Evolutionary conservation across 2,888 invertebrate species (phyloP), one percentile per base, ranked within the genome.

Genomic region (Neoascia interrupta): DNA sequence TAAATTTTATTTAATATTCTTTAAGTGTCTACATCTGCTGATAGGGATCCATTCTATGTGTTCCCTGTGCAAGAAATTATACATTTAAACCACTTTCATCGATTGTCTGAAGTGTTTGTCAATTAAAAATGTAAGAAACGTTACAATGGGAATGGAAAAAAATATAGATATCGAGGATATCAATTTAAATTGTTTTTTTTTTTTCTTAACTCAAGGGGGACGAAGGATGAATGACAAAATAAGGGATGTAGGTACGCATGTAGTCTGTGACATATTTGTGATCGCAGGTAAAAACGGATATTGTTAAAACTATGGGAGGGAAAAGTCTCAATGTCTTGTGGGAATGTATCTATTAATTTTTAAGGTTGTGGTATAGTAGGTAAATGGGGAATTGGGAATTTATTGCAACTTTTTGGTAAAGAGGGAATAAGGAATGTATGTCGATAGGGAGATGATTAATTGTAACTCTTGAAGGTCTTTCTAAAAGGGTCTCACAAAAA

Each of bases 111-210:
- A 64, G 58, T 70, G 63, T 51, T 37, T 45, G 34, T 10, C 70
- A 76, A 64, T 76, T 75, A 69, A 63, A 75, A 51, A 75, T 69
- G 61, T 69, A 69, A 37, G 63, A 13, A 63, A 56, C 63, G 56
- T 63, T 43, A 31, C 37, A 36, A 23, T 39, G 18, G 28, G 26
- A 8, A 28, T 13, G 15, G 6, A 47, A 21, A 13, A 36, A 43
- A 39, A 36, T 49, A 10, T 6, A 60, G 23, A 61, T 53, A 41
- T 18, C 23, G 31, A 49, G 60, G 66, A 73, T 79, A 66, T 73
- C 66, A 68, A 61, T 68, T 68, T 45, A 56, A 73, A 64, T 53
- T 34, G 53, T 58, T 6, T 31, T n/a, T n/a, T n/a, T n/a, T n/a
- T n/a, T n/a, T n/a, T n/a, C n/a, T 37, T 63, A 21, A 31, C 19